Evolutionary conservation across 1,140 invertebrate species (phyloP).

Genomic region (Streblospio benedicti): DNA sequence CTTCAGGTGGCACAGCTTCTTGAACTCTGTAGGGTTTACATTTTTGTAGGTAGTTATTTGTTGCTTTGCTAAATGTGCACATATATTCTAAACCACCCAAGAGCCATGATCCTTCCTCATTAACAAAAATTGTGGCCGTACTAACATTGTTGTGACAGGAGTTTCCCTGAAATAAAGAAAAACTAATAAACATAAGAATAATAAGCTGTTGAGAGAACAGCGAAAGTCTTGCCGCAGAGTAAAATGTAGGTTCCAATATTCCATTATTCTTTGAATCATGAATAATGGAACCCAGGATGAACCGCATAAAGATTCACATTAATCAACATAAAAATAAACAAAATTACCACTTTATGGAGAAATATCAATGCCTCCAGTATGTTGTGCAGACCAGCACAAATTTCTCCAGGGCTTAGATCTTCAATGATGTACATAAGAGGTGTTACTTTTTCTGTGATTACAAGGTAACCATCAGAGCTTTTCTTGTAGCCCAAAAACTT

Average conservation of each 20-base stretch:
- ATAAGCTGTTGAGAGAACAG: background rate
- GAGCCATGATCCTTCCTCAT: conserved; percentile 70
- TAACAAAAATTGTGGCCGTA: conserved; percentile 68
- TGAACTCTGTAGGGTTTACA: conserved; percentile 60
- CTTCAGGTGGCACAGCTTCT: conserved; percentile 61
- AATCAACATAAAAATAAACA: background rate
- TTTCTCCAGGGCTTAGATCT: conserved; percentile 24
- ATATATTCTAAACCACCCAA: conserved; percentile 71
- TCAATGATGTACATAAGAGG: conserved; percentile 25
- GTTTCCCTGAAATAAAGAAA: conserved; percentile 55
- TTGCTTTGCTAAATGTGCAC: conserved; percentile 59
- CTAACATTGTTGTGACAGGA: conserved; percentile 67
- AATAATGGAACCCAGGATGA: background rate
- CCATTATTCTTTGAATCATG: background rate
- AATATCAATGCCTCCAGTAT: conserved; percentile 32
- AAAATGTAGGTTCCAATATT: background rate
- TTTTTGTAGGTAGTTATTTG: conserved; percentile 58
- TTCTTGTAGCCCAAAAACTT: conserved; percentile 25
- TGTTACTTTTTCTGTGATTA: conserved; percentile 32
- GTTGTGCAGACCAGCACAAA: conserved; percentile 31
- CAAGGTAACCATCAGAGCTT: conserved; percentile 20
- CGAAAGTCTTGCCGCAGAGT: background rate
- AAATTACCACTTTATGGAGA: conserved; percentile 32
- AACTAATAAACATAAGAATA: background rate
- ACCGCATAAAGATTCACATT: background rate